phyloP scores from a whole-genome alignment of 1,140 invertebrate genomes.

The Vanessa tameamea region DNA sequence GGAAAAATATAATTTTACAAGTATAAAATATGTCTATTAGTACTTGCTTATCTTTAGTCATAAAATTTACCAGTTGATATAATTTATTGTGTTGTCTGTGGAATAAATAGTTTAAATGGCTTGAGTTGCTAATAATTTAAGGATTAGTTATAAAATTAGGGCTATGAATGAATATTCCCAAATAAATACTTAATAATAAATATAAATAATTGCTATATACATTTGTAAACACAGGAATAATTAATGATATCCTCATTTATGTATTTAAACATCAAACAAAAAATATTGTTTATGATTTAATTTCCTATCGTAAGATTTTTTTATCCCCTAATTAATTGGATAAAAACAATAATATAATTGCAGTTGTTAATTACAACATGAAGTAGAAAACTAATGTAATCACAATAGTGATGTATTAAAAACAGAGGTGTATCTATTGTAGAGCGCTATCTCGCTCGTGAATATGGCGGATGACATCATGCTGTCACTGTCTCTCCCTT shows the following conservation, averaged over 20 bases:
- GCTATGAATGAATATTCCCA: neutral
- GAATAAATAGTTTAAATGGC: no score
- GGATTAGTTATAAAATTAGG: neutral
- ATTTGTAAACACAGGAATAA: neutral
- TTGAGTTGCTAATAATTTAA: neutral
- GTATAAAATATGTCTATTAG: no score
- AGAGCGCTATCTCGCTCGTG: constrained; percentile 62
- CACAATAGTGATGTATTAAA: constrained; percentile 48
- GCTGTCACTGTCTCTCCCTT: constrained; percentile 68
- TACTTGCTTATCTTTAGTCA: no score
- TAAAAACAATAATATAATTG: neutral
- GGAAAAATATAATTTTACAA: no score
- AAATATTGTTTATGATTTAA: neutral
- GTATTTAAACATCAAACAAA: neutral
- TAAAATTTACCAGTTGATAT: no score
- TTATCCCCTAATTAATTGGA: neutral
- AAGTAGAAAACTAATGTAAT: constrained; percentile 28
- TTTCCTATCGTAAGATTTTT: neutral
- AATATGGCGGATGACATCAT: constrained; percentile 38
- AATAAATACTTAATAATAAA: neutral
- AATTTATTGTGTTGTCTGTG: no score
- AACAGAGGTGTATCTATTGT: constrained; percentile 55
- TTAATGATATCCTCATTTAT: neutral
- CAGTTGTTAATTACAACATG: neutral
- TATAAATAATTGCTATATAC: neutral